Base-by-base conservation (phyloP, 2,113 vertebrate genomes). In the Natator depressus region DNA sequence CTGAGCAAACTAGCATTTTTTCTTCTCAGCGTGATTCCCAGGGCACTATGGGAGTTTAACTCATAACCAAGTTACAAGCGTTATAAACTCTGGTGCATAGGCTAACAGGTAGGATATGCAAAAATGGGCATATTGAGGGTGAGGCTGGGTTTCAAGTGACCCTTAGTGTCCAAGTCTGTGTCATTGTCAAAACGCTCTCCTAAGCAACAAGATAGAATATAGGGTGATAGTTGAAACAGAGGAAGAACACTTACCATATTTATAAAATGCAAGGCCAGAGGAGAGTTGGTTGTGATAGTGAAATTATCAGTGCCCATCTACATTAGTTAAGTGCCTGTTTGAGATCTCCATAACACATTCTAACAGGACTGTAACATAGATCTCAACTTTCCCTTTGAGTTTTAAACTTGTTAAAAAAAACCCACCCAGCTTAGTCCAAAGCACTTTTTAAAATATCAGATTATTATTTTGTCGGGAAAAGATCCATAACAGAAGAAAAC, bases 301-400 rank as follows among this genome's bases (percentile, higher is more conserved):
- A 62, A 93, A 82, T 80, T 87, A 91, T 90, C 88, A 90, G 80
- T 31, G 50, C 8, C 65, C 65, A 91, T 24, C 92, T 91, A 81
- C 85, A 84, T 50, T 27, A 80, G 53, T 2, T 89, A 65, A 46
- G 49, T 88, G 89, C 90, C 78, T 7, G 0, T 85, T 95, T 93
- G 92, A 88, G 85, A 87, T 54, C 91, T 90, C 57, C 0, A 2
- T 82, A 47, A 53, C 0, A 53, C 1, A 59, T 27, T 12, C 85
- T 80, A 87, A 86, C 54, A 95, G 75, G 93, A 79, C 82, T 80
- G 91, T 27, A 90, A 80, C 42, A 95, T 57, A 95, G 96, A 95
- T 6, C 4, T 59, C 81, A 0, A 46, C 2, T 93, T 59, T 92
- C 95, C 89, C 54, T 91, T 89, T 13, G 29, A 88, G 54, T 35